A percentile compares a stretch with the other conserved stretches of the same genome.
phyloP scores from a whole-genome alignment of 2,888 invertebrate genomes.

The Ecdyonurus torrentis region DNA sequence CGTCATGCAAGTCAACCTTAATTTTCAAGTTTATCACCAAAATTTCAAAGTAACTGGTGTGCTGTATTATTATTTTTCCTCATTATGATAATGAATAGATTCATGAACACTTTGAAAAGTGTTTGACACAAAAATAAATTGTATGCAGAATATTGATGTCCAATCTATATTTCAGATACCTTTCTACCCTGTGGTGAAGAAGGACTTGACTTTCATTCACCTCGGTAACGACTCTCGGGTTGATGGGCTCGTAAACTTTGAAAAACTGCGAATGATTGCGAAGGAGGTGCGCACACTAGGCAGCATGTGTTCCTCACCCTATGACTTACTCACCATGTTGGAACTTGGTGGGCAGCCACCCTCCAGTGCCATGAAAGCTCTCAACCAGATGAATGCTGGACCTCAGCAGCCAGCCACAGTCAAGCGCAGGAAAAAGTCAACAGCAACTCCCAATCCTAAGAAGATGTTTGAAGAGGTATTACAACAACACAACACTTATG shows the following conservation, averaged over 20 bases:
- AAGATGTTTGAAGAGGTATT: slow-evolving; percentile 89
- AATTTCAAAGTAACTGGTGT: too few relatives aligned
- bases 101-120: too few relatives aligned
- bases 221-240: slow-evolving; percentile 87
- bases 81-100: background rate
- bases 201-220: slow-evolving; percentile 96
- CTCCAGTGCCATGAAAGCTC: slow-evolving; percentile 72
- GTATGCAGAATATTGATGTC: background rate
- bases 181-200: slow-evolving; percentile 80
- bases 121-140: background rate
- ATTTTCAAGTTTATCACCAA: too few relatives aligned
- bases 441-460: slow-evolving; percentile 84
- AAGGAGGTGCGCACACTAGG: slow-evolving; percentile 82
- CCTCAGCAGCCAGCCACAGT: slow-evolving; percentile 46
- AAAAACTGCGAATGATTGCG: slow-evolving; percentile 95
- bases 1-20: too few relatives aligned
- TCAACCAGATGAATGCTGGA: slow-evolving; percentile 72
- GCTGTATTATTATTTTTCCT: slow-evolving; percentile 8
- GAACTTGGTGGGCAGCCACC: slow-evolving; percentile 76
- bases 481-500: too few relatives aligned
- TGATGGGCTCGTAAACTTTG: slow-evolving; percentile 87
- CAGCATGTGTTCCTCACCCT: slow-evolving; percentile 91
- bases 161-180: slow-evolving; percentile 47
- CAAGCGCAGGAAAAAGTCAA: slow-evolving; percentile 74
- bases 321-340: slow-evolving; percentile 69